Percentiles rank a stretch among this genome's conserved stretches.
phyloP scores from a whole-genome alignment of 1,140 invertebrate species.

The Papilio helenus region DNA sequence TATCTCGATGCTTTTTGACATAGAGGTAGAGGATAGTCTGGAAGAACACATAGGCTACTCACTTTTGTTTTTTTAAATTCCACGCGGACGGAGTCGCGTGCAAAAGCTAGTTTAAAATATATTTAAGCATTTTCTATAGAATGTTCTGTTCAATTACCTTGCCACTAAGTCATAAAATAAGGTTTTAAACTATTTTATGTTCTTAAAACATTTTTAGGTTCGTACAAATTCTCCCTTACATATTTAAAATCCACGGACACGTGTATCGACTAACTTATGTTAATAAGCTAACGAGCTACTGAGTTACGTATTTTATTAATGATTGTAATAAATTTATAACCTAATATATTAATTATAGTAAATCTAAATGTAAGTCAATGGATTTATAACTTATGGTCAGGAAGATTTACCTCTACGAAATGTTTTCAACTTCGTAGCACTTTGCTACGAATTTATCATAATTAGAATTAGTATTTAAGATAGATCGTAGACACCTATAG shows the following conservation, averaged over 20 bases:
- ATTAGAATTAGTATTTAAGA: background rate
- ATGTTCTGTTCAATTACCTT: too few species aligned
- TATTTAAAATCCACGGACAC: background rate
- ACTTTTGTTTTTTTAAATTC: too few species aligned
- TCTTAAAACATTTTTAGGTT: too few species aligned
- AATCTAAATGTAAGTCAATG: slow-evolving; percentile 4
- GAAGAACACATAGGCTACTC: too few species aligned
- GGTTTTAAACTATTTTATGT: too few species aligned
- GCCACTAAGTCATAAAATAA: too few species aligned
- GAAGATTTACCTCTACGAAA: slow-evolving; percentile 18
- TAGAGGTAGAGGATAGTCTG: too few species aligned
- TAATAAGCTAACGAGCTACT: background rate
- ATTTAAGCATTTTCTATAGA: too few species aligned
- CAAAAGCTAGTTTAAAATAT: too few species aligned
- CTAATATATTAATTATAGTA: slow-evolving; percentile 21
- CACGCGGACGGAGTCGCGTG: too few species aligned
- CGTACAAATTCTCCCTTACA: background rate
- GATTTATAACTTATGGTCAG: slow-evolving; percentile 10
- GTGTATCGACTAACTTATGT: background rate
- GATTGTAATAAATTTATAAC: slow-evolving; percentile 16
- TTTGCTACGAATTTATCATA: background rate
- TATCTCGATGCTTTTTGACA: too few species aligned
- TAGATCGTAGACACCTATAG: background rate
- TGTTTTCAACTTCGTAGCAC: slow-evolving; percentile 28
- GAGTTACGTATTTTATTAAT: slow-evolving; percentile 22